Evolutionary conservation across 2,888 invertebrate genomes (phyloP).

Genomic region (Petrolisthes manimaculis): DNA sequence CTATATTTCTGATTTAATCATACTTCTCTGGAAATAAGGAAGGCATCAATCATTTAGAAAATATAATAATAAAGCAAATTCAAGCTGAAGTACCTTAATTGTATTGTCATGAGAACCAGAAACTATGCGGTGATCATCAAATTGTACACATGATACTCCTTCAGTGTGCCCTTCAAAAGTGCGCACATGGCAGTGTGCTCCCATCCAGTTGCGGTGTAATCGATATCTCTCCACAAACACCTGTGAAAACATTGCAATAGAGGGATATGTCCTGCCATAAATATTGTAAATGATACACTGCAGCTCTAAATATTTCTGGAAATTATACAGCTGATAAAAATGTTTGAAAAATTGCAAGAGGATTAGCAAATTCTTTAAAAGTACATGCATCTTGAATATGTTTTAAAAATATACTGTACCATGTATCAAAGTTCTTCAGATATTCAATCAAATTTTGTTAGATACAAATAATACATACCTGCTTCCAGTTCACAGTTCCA

Average conservation of each 20-base stretch:
- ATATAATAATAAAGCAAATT: too few species aligned
- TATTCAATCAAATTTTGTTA: too few species aligned
- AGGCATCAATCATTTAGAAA: too few species aligned
- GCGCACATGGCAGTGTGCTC: constrained; percentile 72
- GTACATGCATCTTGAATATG: too few species aligned
- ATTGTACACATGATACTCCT: constrained; percentile 73
- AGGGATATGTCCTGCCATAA: too few species aligned
- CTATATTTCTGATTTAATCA: too few species aligned
- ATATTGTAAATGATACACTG: too few species aligned
- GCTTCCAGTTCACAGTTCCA: constrained; percentile 66
- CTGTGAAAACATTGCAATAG: constrained; percentile 67
- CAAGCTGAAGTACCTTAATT: constrained; percentile 70
- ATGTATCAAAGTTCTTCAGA: too few species aligned
- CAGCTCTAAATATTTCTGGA: background rate
- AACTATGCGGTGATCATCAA: constrained; percentile 73
- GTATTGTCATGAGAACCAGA: constrained; percentile 74
- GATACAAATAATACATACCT: constrained; percentile 42
- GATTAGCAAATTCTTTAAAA: too few species aligned
- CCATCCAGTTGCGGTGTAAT: constrained; percentile 72
- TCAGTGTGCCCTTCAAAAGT: constrained; percentile 74
- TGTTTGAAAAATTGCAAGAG: background rate
- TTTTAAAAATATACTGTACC: too few species aligned
- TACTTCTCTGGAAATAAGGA: too few species aligned
- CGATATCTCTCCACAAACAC: constrained; percentile 72
- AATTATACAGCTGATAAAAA: background rate